Evolutionary conservation across 2,113 vertebrate genomes (phyloP).

Genomic region (Aix galericulata): DNA sequence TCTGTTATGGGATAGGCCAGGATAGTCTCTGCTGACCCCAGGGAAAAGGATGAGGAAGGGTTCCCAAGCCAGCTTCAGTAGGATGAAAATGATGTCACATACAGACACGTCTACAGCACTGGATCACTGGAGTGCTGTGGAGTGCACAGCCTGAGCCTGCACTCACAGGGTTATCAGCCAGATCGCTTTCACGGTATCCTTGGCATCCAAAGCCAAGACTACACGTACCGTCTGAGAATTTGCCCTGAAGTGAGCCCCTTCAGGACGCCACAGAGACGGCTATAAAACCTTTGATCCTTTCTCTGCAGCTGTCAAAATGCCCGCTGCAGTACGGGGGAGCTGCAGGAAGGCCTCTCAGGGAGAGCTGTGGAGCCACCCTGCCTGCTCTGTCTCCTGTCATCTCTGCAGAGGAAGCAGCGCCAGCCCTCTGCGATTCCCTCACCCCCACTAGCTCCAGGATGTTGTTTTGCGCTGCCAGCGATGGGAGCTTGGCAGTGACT

Average conservation of each 20-base stretch:
- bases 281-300: background rate
- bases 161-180: background rate
- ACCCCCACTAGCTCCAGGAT: background rate
- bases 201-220: background rate
- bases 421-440: background rate
- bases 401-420: background rate
- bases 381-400: background rate
- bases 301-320: background rate
- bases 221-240: rapidly evolving
- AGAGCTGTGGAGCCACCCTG: background rate
- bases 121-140: background rate
- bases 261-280: background rate
- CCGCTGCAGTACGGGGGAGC: background rate
- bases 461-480: rapidly evolving
- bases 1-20: background rate
- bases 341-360: background rate
- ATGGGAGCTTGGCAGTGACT: background rate
- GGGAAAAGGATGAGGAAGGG: background rate
- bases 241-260: background rate
- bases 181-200: rapidly evolving
- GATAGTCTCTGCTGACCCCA: background rate
- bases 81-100: background rate
- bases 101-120: rapidly evolving
- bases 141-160: background rate
- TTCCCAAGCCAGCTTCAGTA: background rate